These are phyloP conservation scores for Butorides virescens DNA, from an alignment of 2,113 vertebrate genomes.

Conservation along the genomic window DNA sequence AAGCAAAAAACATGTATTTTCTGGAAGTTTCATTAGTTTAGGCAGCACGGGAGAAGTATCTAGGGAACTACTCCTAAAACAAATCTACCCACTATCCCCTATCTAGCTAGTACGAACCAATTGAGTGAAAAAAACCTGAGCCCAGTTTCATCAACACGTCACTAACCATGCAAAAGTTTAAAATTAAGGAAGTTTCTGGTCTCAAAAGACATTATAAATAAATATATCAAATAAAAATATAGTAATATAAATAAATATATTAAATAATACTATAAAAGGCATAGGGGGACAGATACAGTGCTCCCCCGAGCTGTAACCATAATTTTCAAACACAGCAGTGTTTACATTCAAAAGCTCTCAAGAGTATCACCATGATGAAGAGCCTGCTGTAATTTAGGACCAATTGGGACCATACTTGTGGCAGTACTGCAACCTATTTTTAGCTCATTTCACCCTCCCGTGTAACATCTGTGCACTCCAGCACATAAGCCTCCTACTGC, in stretches of 20 bases:
- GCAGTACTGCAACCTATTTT: background rate
- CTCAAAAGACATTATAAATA: background rate
- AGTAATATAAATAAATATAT: no score
- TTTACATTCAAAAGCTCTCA: background rate
- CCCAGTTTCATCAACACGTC: background rate
- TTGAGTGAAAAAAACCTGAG: background rate
- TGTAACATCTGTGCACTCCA: background rate
- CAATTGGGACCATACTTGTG: background rate
- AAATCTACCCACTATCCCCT: background rate
- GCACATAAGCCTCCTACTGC: background rate
- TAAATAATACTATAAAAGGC: background rate
- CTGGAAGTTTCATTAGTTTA: background rate
- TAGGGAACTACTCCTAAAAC: background rate
- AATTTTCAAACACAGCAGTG: background rate
- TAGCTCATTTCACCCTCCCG: background rate
- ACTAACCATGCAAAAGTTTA: background rate
- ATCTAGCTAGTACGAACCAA: background rate
- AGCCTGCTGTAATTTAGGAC: background rate
- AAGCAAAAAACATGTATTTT: background rate
- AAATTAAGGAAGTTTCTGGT: background rate
- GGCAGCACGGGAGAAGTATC: background rate
- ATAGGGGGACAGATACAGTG: background rate
- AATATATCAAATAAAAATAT: no score
- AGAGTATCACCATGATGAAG: background rate
- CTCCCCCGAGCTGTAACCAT: rapidly evolving